These are phyloP conservation scores for Halcyon malimbica DNA, from an alignment of 2,113 vertebrate genomes.

Conservation along the genomic window DNA sequence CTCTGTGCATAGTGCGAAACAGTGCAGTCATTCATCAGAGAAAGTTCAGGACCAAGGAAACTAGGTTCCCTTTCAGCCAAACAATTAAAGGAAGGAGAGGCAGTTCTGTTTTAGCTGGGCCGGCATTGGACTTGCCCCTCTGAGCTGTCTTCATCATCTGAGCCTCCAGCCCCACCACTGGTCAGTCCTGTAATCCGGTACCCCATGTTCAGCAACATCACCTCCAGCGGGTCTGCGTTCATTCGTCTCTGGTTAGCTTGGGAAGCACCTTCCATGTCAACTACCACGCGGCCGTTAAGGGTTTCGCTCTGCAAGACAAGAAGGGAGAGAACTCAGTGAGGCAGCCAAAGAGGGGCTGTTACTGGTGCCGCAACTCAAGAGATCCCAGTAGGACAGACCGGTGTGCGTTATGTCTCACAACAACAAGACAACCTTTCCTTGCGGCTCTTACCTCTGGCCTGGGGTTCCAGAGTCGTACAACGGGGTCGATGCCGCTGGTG, in stretches of 20 bases:
- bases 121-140: slow-evolving; percentile 98
- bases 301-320: slow-evolving; percentile 81
- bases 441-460: slow-evolving; percentile 86
- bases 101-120: slow-evolving; percentile 87
- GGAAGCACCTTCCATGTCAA: slow-evolving; percentile 97
- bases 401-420: rapidly evolving
- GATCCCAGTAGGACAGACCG: rapidly evolving
- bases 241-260: slow-evolving; percentile 97
- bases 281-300: slow-evolving; percentile 90
- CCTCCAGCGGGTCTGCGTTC: slow-evolving; percentile 95
- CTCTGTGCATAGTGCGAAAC: slow-evolving; percentile 74
- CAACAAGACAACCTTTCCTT: rapidly evolving
- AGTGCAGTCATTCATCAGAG: slow-evolving; percentile 72
- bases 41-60: slow-evolving; percentile 72
- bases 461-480: slow-evolving; percentile 95
- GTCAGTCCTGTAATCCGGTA: slow-evolving; percentile 97
- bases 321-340: neutral
- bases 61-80: slow-evolving; percentile 73
- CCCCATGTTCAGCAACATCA: slow-evolving; percentile 99
- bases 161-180: slow-evolving; percentile 86
- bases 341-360: neutral
- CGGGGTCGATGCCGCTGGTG: slow-evolving; percentile 96
- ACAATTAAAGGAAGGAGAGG: slow-evolving; percentile 62
- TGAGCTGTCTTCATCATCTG: slow-evolving; percentile 93
- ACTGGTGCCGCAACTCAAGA: neutral